These are phyloP conservation scores for Clarias pachynema DNA, from an alignment of 2,797 vertebrate genomes.

Conservation along the genomic window DNA sequence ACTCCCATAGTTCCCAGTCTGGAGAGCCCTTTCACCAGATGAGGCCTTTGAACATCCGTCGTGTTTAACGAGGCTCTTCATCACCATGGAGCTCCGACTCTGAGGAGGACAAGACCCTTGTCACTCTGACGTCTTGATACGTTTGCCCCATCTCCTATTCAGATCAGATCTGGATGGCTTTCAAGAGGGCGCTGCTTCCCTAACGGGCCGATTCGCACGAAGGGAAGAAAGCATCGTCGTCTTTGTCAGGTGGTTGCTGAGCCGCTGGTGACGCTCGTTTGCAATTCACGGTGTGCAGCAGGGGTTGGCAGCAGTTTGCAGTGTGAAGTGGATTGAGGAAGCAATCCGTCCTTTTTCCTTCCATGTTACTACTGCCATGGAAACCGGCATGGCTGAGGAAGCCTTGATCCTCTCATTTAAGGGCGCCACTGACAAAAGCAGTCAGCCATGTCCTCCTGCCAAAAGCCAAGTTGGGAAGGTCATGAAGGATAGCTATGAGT, in stretches of 20 bases:
- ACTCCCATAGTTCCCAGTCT: constrained; percentile 29
- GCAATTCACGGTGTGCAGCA: constrained; percentile 41
- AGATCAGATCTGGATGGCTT: constrained; percentile 16
- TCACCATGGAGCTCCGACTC: constrained; percentile 51
- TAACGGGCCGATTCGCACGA: constrained; percentile 27
- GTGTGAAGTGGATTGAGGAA: constrained; percentile 25
- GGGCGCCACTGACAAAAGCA: constrained; percentile 41
- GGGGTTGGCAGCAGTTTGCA: constrained; percentile 36
- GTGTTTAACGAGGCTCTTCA: constrained; percentile 48
- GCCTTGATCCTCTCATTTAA: constrained; percentile 52
- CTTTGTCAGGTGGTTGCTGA: constrained; percentile 41
- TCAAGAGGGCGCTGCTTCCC: constrained; percentile 28
- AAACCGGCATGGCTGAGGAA: constrained; percentile 53
- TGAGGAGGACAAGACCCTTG: constrained; percentile 37
- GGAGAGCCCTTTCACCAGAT: constrained; percentile 38
- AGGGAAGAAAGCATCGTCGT: constrained; percentile 20
- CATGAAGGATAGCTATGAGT: not conserved
- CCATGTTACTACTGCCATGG: constrained; percentile 52
- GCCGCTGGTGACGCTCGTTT: constrained; percentile 46
- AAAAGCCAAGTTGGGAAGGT: constrained; percentile 36
- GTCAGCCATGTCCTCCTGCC: constrained; percentile 42
- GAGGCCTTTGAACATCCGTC: constrained; percentile 38
- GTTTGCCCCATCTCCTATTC: constrained; percentile 37
- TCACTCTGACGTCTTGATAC: constrained; percentile 50
- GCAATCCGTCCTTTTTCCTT: constrained; percentile 29